Evolutionary conservation across 2,888 invertebrate species (phyloP).

Genomic region (Lycocerus yunnanus): DNA sequence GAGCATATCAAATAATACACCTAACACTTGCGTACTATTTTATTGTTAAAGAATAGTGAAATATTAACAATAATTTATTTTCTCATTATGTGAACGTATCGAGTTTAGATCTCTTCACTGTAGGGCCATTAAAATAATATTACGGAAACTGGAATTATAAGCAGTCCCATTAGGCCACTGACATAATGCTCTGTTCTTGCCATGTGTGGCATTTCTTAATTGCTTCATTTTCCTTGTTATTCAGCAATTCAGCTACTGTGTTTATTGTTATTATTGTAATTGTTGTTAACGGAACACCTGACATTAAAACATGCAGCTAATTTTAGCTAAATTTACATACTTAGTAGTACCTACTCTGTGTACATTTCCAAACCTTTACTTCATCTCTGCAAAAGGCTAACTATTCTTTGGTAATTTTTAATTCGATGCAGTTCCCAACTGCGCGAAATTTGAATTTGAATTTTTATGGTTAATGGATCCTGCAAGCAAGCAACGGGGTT

Average conservation of each 20-base stretch:
- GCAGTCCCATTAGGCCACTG: constrained; percentile 29
- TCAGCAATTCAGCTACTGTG: constrained; percentile 19
- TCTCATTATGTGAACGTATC: constrained; percentile 18
- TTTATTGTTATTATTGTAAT: constrained; percentile 5
- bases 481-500: too few species aligned
- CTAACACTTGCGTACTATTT: not conserved
- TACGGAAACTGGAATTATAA: constrained; percentile 32
- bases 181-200: constrained; percentile 23
- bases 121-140: constrained; percentile 31
- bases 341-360: too few species aligned
- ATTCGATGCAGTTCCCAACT: too few species aligned
- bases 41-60: constrained; percentile 20
- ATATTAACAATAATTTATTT: constrained; percentile 29
- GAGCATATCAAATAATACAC: not conserved
- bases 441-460: too few species aligned
- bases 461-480: too few species aligned
- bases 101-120: constrained; percentile 24
- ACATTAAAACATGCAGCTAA: not conserved
- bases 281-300: constrained; percentile 9
- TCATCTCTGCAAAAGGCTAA: too few species aligned
- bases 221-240: constrained; percentile 27
- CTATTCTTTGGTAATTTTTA: too few species aligned
- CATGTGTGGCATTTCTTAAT: constrained; percentile 26
- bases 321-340: not conserved
- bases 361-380: too few species aligned